These are phyloP conservation scores for Tinea trinotella DNA, from an alignment of 2,888 invertebrate species.

Conservation along the genomic window DNA sequence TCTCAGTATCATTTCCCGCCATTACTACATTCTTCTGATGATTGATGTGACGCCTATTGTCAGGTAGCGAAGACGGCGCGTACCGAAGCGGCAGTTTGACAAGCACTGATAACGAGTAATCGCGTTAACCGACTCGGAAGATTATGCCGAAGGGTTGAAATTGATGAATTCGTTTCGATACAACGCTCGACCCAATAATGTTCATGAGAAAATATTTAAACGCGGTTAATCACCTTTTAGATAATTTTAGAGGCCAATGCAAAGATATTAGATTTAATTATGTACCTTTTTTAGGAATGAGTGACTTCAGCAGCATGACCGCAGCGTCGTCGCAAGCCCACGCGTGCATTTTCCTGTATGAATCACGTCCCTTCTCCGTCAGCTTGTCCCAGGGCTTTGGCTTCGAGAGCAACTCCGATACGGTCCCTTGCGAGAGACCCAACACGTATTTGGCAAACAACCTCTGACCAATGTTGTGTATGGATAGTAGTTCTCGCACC, in stretches of 20 bases:
- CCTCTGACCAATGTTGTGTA: conserved; percentile 98
- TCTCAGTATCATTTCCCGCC: conserved; percentile 26
- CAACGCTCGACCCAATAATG: conserved; percentile 18
- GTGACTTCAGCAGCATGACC: conserved; percentile 95
- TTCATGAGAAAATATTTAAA: conserved; percentile 5
- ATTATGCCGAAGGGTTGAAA: conserved; percentile 38
- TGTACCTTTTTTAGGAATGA: conserved; percentile 98
- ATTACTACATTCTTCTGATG: conserved; percentile 42
- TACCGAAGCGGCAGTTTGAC: conserved; percentile 30
- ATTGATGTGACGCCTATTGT: conserved; percentile 62
- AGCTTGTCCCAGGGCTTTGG: conserved; percentile 99
- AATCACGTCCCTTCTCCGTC: conserved; percentile 99
- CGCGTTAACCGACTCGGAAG: conserved; percentile 51
- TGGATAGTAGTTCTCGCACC: conserved; percentile 93
- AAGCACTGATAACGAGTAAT: conserved; percentile 45
- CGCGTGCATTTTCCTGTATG: conserved; percentile 99
- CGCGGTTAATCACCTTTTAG: neutral
- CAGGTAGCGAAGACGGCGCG: conserved; percentile 33
- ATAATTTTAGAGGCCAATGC: neutral
- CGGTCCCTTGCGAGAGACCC: conserved; percentile 97
- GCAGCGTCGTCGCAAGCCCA: conserved; percentile 99
- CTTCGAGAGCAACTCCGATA: conserved; percentile 97
- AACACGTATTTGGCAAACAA: conserved; percentile 98
- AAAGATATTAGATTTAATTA: conserved; percentile 26
- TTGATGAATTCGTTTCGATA: conserved; percentile 29